A percentile compares a stretch with the other conserved stretches of the same genome.
Conservation (phyloP, 2,113 vertebrate genomes). For the Arothron firmamentum region DNA sequence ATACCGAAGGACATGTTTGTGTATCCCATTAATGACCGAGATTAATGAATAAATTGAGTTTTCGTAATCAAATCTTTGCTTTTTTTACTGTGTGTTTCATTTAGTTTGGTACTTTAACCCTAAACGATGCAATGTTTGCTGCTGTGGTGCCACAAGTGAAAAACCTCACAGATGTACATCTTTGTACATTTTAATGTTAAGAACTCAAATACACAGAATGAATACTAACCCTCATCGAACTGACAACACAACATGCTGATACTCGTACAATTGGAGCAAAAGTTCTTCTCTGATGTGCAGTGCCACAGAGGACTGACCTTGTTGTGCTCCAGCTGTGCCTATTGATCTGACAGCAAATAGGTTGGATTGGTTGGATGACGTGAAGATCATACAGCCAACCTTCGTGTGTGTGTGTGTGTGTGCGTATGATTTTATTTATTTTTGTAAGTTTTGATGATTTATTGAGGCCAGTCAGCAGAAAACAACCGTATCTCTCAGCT, state of each 20-base stretch:
- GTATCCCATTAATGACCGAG: too few relatives aligned
- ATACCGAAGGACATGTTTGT: too few relatives aligned
- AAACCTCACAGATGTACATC: slow-evolving; percentile 9
- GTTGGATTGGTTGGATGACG: slow-evolving; percentile 69
- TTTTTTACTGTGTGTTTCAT: slow-evolving; percentile 3
- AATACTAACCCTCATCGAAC: slow-evolving; percentile 63
- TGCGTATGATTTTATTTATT: slow-evolving; percentile 15
- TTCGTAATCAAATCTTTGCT: neutral
- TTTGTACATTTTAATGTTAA: too few relatives aligned
- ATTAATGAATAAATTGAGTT: too few relatives aligned
- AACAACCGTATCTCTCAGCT: slow-evolving; percentile 69
- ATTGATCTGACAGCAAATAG: slow-evolving; percentile 80
- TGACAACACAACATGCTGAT: slow-evolving; percentile 74
- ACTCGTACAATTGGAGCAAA: slow-evolving; percentile 63
- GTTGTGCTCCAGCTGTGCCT: slow-evolving; percentile 76
- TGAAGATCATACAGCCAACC: neutral
- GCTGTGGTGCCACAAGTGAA: slow-evolving; percentile 27
- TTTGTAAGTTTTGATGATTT: too few relatives aligned
- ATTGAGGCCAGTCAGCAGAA: slow-evolving; percentile 74
- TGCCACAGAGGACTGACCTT: slow-evolving; percentile 81
- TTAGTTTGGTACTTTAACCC: too few relatives aligned
- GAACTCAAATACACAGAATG: slow-evolving; percentile 38
- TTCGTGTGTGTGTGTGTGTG: neutral
- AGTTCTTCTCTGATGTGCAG: slow-evolving; percentile 70
- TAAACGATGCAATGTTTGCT: too few relatives aligned